Conservation (phyloP, 2,113 vertebrate species). For the Indicator maculatus region DNA sequence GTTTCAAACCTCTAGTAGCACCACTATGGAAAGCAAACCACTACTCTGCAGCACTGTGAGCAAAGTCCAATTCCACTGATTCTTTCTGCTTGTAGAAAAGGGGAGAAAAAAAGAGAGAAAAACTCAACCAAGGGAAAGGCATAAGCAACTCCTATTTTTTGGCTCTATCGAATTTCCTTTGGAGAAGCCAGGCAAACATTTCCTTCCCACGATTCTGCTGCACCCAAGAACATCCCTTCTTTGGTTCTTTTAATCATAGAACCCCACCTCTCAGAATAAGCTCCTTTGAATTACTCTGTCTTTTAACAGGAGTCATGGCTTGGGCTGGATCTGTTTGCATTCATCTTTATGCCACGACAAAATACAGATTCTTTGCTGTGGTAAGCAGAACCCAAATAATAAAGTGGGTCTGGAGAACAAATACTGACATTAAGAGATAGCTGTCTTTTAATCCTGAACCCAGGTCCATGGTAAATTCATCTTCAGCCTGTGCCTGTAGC, state of each 20-base stretch:
- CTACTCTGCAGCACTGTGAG: neutral
- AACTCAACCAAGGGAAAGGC: neutral
- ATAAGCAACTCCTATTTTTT: neutral
- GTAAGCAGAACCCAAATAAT: neutral
- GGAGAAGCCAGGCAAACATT: neutral
- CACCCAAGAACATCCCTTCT: neutral
- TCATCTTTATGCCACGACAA: neutral
- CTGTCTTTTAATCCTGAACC: neutral
- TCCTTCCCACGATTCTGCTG: neutral
- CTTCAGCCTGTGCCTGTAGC: neutral
- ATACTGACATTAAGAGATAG: neutral
- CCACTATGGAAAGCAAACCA: neutral
- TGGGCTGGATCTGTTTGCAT: neutral
- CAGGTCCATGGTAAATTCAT: neutral
- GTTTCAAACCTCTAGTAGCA: neutral
- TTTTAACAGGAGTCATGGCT: neutral
- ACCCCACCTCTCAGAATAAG: neutral
- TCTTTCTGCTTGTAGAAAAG: neutral
- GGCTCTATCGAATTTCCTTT: neutral
- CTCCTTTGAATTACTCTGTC: neutral
- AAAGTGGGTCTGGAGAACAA: neutral
- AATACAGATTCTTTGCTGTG: neutral
- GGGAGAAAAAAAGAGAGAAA: neutral
- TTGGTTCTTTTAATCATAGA: too few relatives aligned
- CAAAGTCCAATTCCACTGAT: conserved; percentile 9